A percentile compares a stretch with the other conserved stretches of the same genome.
phyloP scores from a whole-genome alignment of 2,888 invertebrate genomes.

The Tolmerus cingulatus region DNA sequence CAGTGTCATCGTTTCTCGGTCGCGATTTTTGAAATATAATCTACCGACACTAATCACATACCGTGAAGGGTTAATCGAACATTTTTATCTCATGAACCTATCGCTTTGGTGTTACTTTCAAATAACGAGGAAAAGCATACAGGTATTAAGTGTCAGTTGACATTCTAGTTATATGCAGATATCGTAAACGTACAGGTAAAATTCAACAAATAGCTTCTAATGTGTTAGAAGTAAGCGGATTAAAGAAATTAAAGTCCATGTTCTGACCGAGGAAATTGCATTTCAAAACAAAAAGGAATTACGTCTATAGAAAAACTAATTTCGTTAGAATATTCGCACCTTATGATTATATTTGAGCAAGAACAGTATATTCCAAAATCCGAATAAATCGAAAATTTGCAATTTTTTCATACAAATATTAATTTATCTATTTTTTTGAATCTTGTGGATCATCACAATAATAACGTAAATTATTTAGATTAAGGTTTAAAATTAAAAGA shows the following conservation, averaged over 20 bases:
- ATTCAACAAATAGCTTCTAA: neutral
- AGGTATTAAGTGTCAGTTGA: neutral
- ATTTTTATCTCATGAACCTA: constrained; percentile 17
- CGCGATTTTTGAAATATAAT: constrained; percentile 8
- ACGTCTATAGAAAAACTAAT: too few relatives aligned
- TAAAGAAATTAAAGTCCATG: neutral
- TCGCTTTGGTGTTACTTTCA: neutral
- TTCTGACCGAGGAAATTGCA: neutral
- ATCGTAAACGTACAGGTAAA: neutral
- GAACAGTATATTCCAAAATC: too few relatives aligned
- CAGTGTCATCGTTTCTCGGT: constrained; percentile 6
- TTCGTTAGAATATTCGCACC: too few relatives aligned
- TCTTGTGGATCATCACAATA: too few relatives aligned
- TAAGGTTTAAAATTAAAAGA: too few relatives aligned
- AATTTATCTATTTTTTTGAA: too few relatives aligned
- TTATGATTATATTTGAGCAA: too few relatives aligned
- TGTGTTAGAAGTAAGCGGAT: neutral
- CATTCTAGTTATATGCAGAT: neutral
- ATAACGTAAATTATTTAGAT: too few relatives aligned
- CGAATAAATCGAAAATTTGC: too few relatives aligned
- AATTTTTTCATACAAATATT: too few relatives aligned
- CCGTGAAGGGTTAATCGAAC: constrained; percentile 31
- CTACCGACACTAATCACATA: neutral
- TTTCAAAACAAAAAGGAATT: neutral
- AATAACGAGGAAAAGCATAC: neutral